Percentiles rank a stretch among this genome's conserved stretches.
Conservation (phyloP, 92 coral and sea anemone species). For the Epizoanthus rinbou region DNA sequence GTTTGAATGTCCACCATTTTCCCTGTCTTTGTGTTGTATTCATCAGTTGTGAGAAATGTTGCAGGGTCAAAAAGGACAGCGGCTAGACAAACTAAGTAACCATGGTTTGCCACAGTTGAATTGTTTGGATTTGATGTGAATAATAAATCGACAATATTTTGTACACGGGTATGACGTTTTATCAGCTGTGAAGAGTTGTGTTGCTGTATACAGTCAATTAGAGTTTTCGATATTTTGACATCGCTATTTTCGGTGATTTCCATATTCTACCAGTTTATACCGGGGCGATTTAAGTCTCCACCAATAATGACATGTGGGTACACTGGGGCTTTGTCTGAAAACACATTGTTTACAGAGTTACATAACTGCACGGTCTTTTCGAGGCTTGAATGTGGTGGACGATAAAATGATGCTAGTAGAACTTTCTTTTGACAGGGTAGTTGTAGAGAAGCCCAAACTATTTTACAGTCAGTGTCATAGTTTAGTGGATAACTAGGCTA, state of each 20-base stretch:
- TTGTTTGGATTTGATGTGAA: slow-evolving; percentile 42
- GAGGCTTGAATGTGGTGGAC: slow-evolving; percentile 42
- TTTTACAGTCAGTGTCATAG: slow-evolving; percentile 42
- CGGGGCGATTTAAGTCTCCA: slow-evolving; percentile 32
- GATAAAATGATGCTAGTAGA: slow-evolving; percentile 43
- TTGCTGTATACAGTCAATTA: slow-evolving; percentile 36
- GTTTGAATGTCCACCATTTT: slow-evolving; percentile 38
- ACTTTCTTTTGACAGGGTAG: slow-evolving; percentile 36
- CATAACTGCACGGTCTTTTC: slow-evolving; percentile 34
- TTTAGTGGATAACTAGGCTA: slow-evolving; percentile 37
- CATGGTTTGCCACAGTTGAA: slow-evolving; percentile 50
- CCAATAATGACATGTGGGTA: slow-evolving; percentile 25
- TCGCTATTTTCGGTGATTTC: background rate
- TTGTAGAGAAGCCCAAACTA: slow-evolving; percentile 46
- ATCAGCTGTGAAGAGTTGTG: slow-evolving; percentile 28
- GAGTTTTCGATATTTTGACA: slow-evolving; percentile 9
- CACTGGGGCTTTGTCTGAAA: slow-evolving; percentile 13
- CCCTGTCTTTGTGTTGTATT: slow-evolving; percentile 43
- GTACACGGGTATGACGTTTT: slow-evolving; percentile 27
- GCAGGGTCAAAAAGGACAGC: slow-evolving; percentile 36
- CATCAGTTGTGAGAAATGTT: slow-evolving; percentile 15
- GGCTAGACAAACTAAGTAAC: slow-evolving; percentile 38
- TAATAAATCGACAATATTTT: slow-evolving; percentile 28
- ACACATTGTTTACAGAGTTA: slow-evolving; percentile 39
- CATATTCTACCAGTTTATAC: slow-evolving; percentile 45